Base-by-base conservation (phyloP, 2,888 invertebrate species). In the Eugnorisma glareosa region DNA sequence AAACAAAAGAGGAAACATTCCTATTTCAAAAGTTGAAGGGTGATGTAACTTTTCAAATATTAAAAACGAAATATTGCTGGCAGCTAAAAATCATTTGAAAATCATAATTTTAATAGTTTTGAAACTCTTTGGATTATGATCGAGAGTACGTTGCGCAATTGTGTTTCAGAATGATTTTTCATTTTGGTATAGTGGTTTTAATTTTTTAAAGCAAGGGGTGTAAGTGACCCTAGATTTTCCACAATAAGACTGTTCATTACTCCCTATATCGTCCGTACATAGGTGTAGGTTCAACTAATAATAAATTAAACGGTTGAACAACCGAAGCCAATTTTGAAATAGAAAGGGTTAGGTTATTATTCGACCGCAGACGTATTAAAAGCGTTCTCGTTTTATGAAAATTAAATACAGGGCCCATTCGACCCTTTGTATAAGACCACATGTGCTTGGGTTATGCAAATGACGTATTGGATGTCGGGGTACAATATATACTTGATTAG, bases 401-500 rank as follows among this genome's bases (percentile, higher is more conserved):
- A 96, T 96, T 96, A 95, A 96, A 96, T 96, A 95, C 94, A 92
- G 94, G 93, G 92, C 90, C 93, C 90, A 92, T 94, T 93, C 92
- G 92, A 93, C 93, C 95, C 96, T 95, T 95, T 95, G 95, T 95
- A 94, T 95, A 94, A 94, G 93, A 92, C 93, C 95, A 95, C 96
- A 96, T 96, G 96, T 96, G 96, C 93, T 92, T 89, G 93, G 94
- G 92, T 92, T 96, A 96, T 96, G 96, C 94, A 96, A 96, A 96
- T 96, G 94, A 94, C 90, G 94, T 95, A 96, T 96, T 93, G 95
- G 93, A 92, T 94, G 91, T 94, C 92, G 90, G 92, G 87, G 81
- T 88, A 93, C 92, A 93, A 93, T 93, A 91, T 90, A 88, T 91
- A 89, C 90, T 92, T 93, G 93, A 94, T 94, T 94, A 93, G 90